Evolutionary conservation across 2,888 invertebrate genomes (phyloP).

Genomic region (Resseliella maxima): DNA sequence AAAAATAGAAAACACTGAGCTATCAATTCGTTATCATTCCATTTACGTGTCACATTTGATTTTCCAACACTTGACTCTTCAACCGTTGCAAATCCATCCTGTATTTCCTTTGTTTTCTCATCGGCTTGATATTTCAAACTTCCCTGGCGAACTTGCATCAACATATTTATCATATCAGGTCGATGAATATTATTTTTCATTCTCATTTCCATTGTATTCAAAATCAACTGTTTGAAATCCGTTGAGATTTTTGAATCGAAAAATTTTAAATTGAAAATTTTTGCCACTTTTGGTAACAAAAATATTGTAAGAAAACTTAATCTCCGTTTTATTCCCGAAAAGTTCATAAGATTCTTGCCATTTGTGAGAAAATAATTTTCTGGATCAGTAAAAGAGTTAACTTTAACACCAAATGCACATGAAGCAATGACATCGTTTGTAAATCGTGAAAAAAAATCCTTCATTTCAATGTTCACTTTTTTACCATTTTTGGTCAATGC

Average conservation of each 20-base stretch:
- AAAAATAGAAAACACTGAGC: slow-evolving; percentile 70
- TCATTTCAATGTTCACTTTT: slow-evolving; percentile 63
- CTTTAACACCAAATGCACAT: slow-evolving; percentile 68
- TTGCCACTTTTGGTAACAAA: not conserved
- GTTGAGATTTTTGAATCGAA: too few relatives aligned
- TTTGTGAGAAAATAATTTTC: slow-evolving; percentile 70
- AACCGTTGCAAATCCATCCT: slow-evolving; percentile 64
- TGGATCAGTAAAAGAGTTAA: slow-evolving; percentile 70
- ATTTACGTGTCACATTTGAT: slow-evolving; percentile 59
- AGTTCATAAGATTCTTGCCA: slow-evolving; percentile 62
- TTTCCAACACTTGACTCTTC: slow-evolving; percentile 65
- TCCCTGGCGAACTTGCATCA: slow-evolving; percentile 69
- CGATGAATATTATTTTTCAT: slow-evolving; percentile 39
- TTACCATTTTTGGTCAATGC: not conserved
- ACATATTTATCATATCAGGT: slow-evolving; percentile 67
- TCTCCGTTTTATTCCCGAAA: not conserved
- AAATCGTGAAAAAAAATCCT: slow-evolving; percentile 64
- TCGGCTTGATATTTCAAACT: not conserved
- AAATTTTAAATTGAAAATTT: too few relatives aligned
- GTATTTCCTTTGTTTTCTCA: not conserved
- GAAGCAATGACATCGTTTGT: slow-evolving; percentile 68
- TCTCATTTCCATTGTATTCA: slow-evolving; percentile 37
- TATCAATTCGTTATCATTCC: slow-evolving; percentile 67
- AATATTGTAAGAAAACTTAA: too few relatives aligned
- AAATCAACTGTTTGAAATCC: not conserved